These are phyloP conservation scores for Tetranychus cinnabarinus DNA, from an alignment of 1,140 invertebrate species.

Conservation along the genomic window DNA sequence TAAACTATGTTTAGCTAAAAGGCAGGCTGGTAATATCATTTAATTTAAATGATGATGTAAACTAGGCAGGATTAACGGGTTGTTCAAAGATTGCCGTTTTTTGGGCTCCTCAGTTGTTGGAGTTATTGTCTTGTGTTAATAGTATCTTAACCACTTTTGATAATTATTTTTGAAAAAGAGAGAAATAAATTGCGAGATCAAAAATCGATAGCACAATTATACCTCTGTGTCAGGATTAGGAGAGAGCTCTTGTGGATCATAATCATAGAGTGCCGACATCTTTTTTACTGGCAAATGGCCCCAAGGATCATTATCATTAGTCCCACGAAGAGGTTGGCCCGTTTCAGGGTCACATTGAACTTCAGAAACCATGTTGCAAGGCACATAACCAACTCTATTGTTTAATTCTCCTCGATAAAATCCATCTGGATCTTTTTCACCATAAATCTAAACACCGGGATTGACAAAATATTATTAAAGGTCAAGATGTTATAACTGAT, in stretches of 20 bases:
- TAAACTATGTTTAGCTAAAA: too few relatives aligned
- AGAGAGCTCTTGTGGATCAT: conserved; percentile 84
- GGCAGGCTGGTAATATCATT: too few relatives aligned
- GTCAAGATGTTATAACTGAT: background rate
- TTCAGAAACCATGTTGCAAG: conserved; percentile 96
- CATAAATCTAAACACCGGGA: conserved; percentile 40
- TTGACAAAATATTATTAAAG: too few relatives aligned
- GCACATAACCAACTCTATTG: conserved; percentile 71
- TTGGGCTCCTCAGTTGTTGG: too few relatives aligned
- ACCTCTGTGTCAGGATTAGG: conserved; percentile 96
- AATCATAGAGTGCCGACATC: conserved; percentile 96
- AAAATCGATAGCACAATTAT: conserved; percentile 7
- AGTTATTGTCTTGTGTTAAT: too few relatives aligned
- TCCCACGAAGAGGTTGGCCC: background rate
- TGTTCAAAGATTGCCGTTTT: too few relatives aligned
- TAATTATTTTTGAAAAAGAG: too few relatives aligned
- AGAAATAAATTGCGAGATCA: too few relatives aligned
- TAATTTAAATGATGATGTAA: too few relatives aligned
- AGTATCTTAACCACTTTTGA: too few relatives aligned
- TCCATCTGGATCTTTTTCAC: conserved; percentile 90
- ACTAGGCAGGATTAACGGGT: too few relatives aligned
- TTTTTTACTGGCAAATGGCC: conserved; percentile 28
- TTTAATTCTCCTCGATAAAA: conserved; percentile 91
- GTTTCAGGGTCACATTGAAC: conserved; percentile 38
- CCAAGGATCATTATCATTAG: conserved; percentile 3